A percentile compares a stretch with the other conserved stretches of the same genome.
These are phyloP conservation scores for Aleadryas rufinucha DNA, from an alignment of 2,113 vertebrate genomes.

Conservation along the genomic window DNA sequence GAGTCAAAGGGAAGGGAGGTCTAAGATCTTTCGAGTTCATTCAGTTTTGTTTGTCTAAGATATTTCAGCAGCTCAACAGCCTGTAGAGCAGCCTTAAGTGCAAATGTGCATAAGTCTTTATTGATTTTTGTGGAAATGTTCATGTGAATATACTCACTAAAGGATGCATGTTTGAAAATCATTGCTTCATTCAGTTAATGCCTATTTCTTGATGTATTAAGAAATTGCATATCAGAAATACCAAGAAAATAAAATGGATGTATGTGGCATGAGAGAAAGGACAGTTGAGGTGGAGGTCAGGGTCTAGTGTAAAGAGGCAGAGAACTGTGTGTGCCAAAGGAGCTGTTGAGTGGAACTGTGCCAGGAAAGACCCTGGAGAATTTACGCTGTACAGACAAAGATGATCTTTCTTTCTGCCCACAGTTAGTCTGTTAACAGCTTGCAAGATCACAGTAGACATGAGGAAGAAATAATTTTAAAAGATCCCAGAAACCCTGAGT, in stretches of 20 bases:
- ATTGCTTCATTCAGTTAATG: background rate
- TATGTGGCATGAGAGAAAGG: background rate
- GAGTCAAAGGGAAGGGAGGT: background rate
- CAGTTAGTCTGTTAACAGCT: slow-evolving; percentile 39
- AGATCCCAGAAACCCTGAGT: background rate
- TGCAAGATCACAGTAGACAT: slow-evolving; percentile 33
- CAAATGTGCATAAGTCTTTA: background rate
- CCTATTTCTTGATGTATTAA: background rate
- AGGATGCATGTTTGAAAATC: background rate
- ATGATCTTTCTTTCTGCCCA: slow-evolving; percentile 33
- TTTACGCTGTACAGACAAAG: background rate
- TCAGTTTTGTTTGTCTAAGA: background rate
- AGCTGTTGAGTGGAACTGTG: background rate
- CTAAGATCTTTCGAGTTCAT: background rate
- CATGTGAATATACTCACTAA: background rate
- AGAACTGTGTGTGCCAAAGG: background rate
- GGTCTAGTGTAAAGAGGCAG: background rate
- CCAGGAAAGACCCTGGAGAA: background rate
- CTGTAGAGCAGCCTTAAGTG: background rate
- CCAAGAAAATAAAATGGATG: background rate
- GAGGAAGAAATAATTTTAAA: slow-evolving; percentile 48
- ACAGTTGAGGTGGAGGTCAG: background rate
- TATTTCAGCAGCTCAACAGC: background rate
- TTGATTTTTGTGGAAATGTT: background rate
- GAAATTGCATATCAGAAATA: background rate